Base-by-base conservation (phyloP, 1,140 invertebrate species). In the Cyclargus thomasi region DNA sequence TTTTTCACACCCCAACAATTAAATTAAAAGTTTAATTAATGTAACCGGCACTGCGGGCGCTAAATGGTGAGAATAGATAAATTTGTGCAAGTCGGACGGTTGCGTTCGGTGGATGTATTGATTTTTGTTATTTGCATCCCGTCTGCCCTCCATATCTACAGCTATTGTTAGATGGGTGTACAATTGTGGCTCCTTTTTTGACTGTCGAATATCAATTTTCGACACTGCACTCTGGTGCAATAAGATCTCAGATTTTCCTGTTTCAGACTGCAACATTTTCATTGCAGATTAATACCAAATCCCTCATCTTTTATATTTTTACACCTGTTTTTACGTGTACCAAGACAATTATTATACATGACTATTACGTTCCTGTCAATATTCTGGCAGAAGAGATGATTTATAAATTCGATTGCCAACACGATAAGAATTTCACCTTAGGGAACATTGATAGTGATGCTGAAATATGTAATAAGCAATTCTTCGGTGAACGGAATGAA, bases 121-220 rank as follows among this genome's bases (percentile, higher is more conserved):
- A 90, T 90, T 90, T 90, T 88, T 86, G 84, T 90, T 90, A 90
- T 90, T 88, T 90, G 83, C 84, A 88, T 88, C 84, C 80, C 79
- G 84, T 90, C 85, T 88, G 84, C 81, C 80, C 81, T 76, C 75
- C 80, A 78, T 76, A 86, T 85, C 79, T 83, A 81, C 73, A 76
- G 79, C 83, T 86, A 87, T 88, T 86, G 84, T 89, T 83, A 76
- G 77, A 78, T 73, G 79, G 74, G 78, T 79, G 81, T 79, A 76
- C 80, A 80, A 84, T 86, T 89, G 82, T 83, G 73, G 74, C 64
- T 69, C 70, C 69, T 73, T 78, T 79, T 81, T 79, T 74, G 65
- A 36, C 20, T 22, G 55, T 65, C 68, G 53, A 64, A 57, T 67
- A 35, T 22, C 64, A 39, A 23, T 65, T 53, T 14, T 63, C 62